Evolutionary conservation across 2,888 invertebrate species (phyloP).

Genomic region (Sesia apiformis): DNA sequence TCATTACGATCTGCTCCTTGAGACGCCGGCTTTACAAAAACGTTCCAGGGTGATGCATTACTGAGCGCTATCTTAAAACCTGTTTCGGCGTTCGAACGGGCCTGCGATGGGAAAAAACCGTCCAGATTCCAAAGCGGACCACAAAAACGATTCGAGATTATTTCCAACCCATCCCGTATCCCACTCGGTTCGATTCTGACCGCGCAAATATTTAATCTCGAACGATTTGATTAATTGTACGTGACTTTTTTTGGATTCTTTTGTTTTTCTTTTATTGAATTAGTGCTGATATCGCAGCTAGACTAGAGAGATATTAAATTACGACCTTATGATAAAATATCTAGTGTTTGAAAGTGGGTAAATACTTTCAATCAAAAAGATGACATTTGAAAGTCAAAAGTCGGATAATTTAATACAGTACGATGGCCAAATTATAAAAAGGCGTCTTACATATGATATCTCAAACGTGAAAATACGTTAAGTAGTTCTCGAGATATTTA

Average conservation of each 20-base stretch:
- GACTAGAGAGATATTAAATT: no score
- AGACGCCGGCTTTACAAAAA: conserved; percentile 66
- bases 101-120: conserved; percentile 60
- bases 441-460: no score
- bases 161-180: conserved; percentile 19
- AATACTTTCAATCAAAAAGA: no score
- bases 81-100: conserved; percentile 63
- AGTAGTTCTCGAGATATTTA: no score
- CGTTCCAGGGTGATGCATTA: conserved; percentile 67
- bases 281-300: no score
- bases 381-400: no score
- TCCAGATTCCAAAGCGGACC: conserved; percentile 69
- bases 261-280: not conserved
- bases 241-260: conserved; percentile 7
- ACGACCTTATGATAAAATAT: no score
- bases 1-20: conserved; percentile 61
- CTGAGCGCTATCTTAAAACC: conserved; percentile 72
- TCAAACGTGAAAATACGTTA: no score
- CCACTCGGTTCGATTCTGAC: conserved; percentile 19
- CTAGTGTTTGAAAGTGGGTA: no score
- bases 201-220: conserved; percentile 46
- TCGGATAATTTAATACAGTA: no score
- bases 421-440: no score
- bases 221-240: conserved; percentile 32
- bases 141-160: conserved; percentile 71